Base-by-base conservation (phyloP, 2,888 invertebrate species). In the Mythimna pallens region DNA sequence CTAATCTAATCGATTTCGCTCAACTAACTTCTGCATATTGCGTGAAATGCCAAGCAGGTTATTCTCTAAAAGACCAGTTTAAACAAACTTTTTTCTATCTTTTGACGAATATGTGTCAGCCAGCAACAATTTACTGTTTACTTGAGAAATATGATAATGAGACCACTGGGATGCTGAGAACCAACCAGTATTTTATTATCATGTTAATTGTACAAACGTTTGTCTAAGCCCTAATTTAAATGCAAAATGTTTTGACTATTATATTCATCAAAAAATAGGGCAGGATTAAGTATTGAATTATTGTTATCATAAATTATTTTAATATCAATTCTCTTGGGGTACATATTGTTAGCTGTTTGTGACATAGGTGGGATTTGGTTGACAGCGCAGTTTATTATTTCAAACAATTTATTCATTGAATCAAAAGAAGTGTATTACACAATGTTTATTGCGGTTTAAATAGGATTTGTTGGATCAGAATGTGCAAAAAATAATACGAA, bases 161-260 rank as follows among this genome's bases (percentile, higher is more conserved):
- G 81, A 82, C 80, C 77, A 61, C 36, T 62, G 25, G 1, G 58
- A 54, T 40, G 80, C 84, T 85, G 85, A 69, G 87, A 87, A 86
- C 81, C 80, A 85, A 88, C 83, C 84, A 73, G 75, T 85, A 75
- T 76, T 89, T 90, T 87, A 94, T 94, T 93, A 91, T 93, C 88
- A 93, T 92, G 93, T 85, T 90, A 93, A 94, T 89, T 85, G 84
- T 78, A 78, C 85, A 87, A 90, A 89, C 82, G 86, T 85, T 86
- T 85, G 74, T 83, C 64, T 73, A 81, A 70, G 62, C 83, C 70
- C 59, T 78, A 69, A 75, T 81, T 82, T 82, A 77, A 83, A 86
- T 85, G 73, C 73, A 77, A 69, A 84, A 85, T 87, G 83, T 86
- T 72, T 85, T 85, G 84, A 72, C 73, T 81, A 78, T 84, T 84